phyloP scores from a whole-genome alignment of 2,113 vertebrate genomes.

The Numida meleagris region DNA sequence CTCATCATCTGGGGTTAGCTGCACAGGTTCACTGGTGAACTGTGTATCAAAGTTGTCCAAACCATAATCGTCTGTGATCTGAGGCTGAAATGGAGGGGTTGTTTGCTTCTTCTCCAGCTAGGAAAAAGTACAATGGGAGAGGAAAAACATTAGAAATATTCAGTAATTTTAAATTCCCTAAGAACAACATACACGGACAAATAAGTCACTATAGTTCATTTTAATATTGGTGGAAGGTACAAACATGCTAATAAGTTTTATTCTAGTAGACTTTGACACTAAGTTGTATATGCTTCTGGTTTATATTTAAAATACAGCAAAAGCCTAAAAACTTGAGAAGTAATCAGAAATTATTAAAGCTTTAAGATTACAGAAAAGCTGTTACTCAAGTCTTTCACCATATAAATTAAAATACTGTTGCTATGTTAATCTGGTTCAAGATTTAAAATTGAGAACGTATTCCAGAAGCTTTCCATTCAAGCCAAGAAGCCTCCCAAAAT shows the following conservation, averaged over 20 bases:
- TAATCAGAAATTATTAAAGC: neutral
- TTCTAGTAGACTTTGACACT: neutral
- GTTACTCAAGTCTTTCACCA: neutral
- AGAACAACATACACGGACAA: too few species aligned
- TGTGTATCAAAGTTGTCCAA: slow-evolving; percentile 98
- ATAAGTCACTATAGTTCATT: neutral
- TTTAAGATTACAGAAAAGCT: neutral
- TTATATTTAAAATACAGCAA: neutral
- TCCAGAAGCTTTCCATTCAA: neutral
- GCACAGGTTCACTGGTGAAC: slow-evolving; percentile 98
- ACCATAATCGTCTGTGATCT: slow-evolving; percentile 95
- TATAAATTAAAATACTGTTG: neutral
- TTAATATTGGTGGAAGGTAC: neutral
- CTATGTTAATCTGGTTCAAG: neutral
- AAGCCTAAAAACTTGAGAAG: neutral
- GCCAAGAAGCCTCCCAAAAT: neutral
- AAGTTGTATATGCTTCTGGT: neutral
- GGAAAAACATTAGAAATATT: neutral
- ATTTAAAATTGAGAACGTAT: neutral
- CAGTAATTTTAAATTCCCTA: neutral
- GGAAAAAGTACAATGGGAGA: neutral
- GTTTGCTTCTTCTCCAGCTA: slow-evolving; percentile 97
- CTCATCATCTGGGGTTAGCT: slow-evolving; percentile 97
- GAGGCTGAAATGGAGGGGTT: slow-evolving; percentile 93
- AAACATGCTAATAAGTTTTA: neutral